phyloP scores from a whole-genome alignment of 2,113 vertebrate species.

The Ammodramus savannarum region DNA sequence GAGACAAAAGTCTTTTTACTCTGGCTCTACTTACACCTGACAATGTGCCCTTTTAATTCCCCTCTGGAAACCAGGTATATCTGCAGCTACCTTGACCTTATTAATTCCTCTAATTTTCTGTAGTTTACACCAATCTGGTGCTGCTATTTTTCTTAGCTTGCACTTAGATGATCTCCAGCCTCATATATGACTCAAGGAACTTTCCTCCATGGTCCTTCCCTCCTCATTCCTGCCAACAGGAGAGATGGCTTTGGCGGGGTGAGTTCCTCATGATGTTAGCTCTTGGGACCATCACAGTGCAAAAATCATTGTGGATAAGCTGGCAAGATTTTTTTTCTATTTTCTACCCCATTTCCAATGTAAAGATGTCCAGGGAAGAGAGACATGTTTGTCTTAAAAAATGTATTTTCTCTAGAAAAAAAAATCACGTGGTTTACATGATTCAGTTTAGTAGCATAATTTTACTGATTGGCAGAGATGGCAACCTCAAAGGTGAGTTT shows the following conservation, averaged over 20 bases:
- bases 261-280: not conserved
- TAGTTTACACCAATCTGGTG: not conserved
- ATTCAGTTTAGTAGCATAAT: not conserved
- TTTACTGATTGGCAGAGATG: not conserved
- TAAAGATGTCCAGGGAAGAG: not conserved
- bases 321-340: not conserved
- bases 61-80: not conserved
- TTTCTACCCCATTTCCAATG: not conserved
- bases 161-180: not conserved
- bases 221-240: not conserved
- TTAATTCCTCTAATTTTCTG: not conserved
- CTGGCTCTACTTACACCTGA: not conserved
- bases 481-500: not conserved
- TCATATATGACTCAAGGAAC: not conserved
- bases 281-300: not conserved
- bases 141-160: not conserved
- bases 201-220: not conserved
- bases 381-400: not conserved
- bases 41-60: not conserved
- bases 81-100: not conserved
- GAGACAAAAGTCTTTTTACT: not conserved
- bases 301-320: not conserved
- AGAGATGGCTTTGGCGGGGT: not conserved
- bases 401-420: not conserved
- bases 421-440: not conserved